Conservation (phyloP, 2,888 invertebrate genomes). For the Drosophila longiperda region DNA sequence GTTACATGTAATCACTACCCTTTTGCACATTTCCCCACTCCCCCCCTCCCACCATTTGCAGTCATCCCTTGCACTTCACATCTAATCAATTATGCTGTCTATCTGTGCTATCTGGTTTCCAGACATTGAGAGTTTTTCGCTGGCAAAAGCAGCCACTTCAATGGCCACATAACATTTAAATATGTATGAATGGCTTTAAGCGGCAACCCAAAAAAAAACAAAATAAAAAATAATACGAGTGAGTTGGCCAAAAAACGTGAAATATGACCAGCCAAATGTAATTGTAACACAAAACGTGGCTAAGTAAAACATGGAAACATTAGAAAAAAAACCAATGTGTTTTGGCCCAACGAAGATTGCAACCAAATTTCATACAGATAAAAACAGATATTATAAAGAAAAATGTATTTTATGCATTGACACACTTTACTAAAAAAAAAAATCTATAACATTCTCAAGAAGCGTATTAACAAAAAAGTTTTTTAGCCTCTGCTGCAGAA, state of each 20-base stretch:
- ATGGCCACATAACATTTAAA: constrained; percentile 74
- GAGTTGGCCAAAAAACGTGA: constrained; percentile 18
- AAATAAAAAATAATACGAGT: background rate
- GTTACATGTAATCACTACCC: constrained; percentile 17
- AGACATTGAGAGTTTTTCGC: constrained; percentile 17
- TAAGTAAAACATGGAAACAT: constrained; percentile 26
- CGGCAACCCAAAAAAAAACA: constrained; percentile 20
- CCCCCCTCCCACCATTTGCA: background rate
- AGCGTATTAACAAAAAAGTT: background rate
- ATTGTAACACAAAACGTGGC: constrained; percentile 41
- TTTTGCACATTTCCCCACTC: background rate
- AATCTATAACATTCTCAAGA: background rate
- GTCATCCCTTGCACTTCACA: constrained; percentile 57
- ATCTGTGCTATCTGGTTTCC: constrained; percentile 38
- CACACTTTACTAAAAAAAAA: background rate
- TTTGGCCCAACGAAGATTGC: background rate
- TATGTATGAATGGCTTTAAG: constrained; percentile 70
- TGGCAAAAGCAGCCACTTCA: constrained; percentile 36
- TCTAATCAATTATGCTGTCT: constrained; percentile 73
- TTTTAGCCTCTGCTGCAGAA: constrained; percentile 12
- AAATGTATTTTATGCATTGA: background rate
- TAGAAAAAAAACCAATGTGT: background rate
- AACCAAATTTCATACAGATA: background rate
- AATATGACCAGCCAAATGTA: constrained; percentile 46
- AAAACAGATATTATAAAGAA: background rate